A percentile compares a stretch with the other conserved stretches of the same genome.
Conservation (phyloP, 2,888 invertebrate genomes). For the Acanthosepion pharaonis region DNA sequence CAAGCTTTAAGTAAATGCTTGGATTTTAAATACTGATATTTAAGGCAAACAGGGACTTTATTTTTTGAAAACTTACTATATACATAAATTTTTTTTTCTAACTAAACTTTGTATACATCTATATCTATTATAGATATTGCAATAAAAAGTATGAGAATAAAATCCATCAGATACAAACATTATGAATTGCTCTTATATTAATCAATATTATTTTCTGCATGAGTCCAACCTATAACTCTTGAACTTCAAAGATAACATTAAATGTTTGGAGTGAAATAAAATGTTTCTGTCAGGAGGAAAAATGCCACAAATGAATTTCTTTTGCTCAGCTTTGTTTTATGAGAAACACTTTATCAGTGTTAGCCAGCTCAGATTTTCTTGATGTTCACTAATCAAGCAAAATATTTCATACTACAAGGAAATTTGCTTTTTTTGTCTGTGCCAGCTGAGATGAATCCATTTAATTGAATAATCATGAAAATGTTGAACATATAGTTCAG, state of each 20-base stretch:
- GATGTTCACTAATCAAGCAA: background rate
- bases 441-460: background rate
- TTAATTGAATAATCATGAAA: background rate
- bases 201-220: background rate
- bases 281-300: background rate
- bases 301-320: background rate
- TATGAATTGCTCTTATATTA: background rate
- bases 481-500: background rate
- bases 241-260: constrained; percentile 12
- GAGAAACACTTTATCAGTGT: background rate
- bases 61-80: no score
- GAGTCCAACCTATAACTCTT: background rate
- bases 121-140: background rate
- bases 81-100: background rate
- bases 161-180: background rate
- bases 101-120: background rate
- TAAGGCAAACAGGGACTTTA: background rate
- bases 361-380: background rate
- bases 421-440: background rate
- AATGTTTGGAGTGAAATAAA: background rate
- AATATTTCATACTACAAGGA: background rate
- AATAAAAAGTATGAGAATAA: background rate
- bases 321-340: background rate
- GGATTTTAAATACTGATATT: background rate
- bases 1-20: background rate